phyloP scores from a whole-genome alignment of 2,888 invertebrate genomes.

The Drosophila stalkeri region DNA sequence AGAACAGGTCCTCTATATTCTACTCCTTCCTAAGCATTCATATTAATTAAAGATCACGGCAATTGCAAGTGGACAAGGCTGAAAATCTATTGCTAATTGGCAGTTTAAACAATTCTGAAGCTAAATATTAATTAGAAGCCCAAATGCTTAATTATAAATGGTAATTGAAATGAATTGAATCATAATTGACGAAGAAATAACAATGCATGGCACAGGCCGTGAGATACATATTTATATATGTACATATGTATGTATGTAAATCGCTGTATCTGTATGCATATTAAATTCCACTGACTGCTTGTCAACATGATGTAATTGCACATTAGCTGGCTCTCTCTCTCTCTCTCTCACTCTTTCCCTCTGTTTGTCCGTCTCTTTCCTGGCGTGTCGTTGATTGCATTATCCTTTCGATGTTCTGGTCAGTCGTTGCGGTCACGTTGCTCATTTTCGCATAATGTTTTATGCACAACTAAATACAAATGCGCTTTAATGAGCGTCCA shows the following conservation, averaged over 20 bases:
- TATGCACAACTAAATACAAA: slow-evolving; percentile 81
- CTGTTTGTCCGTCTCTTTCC: background rate
- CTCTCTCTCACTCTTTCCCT: background rate
- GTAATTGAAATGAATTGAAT: slow-evolving; percentile 2
- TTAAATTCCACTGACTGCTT: slow-evolving; percentile 14
- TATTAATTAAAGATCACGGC: background rate
- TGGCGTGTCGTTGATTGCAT: slow-evolving; percentile 35
- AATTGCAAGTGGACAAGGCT: background rate
- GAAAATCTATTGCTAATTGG: background rate
- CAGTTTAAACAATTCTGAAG: background rate
- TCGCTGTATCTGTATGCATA: background rate
- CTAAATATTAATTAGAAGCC: background rate
- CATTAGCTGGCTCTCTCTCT: background rate
- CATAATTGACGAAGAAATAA: slow-evolving; percentile 6
- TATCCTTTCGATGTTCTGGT: slow-evolving; percentile 27
- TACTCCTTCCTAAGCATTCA: background rate
- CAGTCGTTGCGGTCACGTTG: slow-evolving; percentile 65
- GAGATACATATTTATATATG: no score
- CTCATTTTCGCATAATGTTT: slow-evolving; percentile 78
- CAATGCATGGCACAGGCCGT: background rate
- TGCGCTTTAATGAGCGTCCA: slow-evolving; percentile 73
- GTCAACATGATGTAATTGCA: slow-evolving; percentile 51
- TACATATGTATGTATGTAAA: background rate
- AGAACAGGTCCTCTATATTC: no score
- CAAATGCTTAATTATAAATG: slow-evolving; percentile 2